These are phyloP conservation scores for Odontomachus brunneus DNA, from an alignment of 1,140 invertebrate genomes.

Conservation along the genomic window DNA sequence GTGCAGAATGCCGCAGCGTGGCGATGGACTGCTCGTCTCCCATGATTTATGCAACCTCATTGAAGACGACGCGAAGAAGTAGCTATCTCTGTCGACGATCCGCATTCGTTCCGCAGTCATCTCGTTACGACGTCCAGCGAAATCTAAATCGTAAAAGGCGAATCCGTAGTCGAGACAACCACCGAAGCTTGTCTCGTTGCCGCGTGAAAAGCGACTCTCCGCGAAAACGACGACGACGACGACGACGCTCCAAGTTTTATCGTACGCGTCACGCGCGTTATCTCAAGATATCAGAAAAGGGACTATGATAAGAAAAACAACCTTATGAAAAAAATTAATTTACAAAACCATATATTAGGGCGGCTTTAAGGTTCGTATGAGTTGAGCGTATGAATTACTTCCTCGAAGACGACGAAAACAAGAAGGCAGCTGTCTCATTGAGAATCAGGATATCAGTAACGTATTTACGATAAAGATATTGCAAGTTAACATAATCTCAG, in stretches of 20 bases:
- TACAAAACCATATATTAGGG: neutral
- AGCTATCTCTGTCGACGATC: conserved; percentile 39
- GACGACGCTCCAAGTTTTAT: neutral
- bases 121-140: conserved; percentile 30
- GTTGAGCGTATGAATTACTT: neutral
- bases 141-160: conserved; percentile 49
- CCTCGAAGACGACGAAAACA: neutral
- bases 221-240: neutral
- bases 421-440: neutral
- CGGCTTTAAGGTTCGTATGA: neutral
- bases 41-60: conserved; percentile 75
- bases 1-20: conserved; percentile 65
- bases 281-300: neutral
- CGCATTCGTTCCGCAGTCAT: conserved; percentile 51
- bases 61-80: conserved; percentile 52
- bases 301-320: neutral
- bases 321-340: conserved; percentile 14
- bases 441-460: neutral
- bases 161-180: conserved; percentile 33
- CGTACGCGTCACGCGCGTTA: neutral
- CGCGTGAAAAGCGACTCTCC: neutral
- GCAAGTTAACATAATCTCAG: neutral
- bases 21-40: conserved; percentile 63
- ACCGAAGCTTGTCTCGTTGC: conserved; percentile 1
- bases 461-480: neutral